phyloP scores from a whole-genome alignment of 2,113 vertebrate genomes.

The Nipponia nippon region DNA sequence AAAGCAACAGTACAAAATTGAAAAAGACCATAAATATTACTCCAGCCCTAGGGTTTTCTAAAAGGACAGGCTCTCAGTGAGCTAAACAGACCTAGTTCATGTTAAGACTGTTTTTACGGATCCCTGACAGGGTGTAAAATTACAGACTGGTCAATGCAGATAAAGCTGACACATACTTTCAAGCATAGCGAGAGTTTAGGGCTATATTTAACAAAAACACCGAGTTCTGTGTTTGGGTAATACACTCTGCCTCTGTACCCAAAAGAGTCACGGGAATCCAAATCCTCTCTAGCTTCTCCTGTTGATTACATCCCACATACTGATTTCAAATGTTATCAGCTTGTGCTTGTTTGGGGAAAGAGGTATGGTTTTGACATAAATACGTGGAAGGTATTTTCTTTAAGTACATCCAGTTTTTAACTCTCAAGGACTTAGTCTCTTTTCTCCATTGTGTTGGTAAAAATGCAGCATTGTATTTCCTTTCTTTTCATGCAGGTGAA shows the following conservation, averaged over 20 bases:
- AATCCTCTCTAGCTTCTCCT: neutral
- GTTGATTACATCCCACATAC: neutral
- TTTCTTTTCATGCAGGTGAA: neutral
- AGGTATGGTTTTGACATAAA: neutral
- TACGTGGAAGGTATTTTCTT: neutral
- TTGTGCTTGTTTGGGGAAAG: neutral
- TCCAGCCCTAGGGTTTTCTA: neutral
- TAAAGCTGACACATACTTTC: slow-evolving; percentile 18
- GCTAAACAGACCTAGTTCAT: neutral
- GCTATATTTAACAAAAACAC: slow-evolving; percentile 59
- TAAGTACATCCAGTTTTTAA: neutral
- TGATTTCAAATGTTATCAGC: neutral
- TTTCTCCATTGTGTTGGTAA: neutral
- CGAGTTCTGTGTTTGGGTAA: slow-evolving; percentile 9
- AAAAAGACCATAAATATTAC: neutral
- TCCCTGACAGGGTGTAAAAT: slow-evolving; percentile 26
- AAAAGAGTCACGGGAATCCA: neutral
- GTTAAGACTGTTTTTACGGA: neutral
- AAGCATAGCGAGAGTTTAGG: neutral
- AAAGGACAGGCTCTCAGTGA: neutral
- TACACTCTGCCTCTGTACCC: neutral
- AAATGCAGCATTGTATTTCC: neutral
- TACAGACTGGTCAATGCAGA: slow-evolving; percentile 35
- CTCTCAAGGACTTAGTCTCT: neutral
- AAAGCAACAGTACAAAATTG: neutral